These are phyloP conservation scores for Plectus sambesii DNA, from an alignment of 1,140 invertebrate species.

Conservation along the genomic window DNA sequence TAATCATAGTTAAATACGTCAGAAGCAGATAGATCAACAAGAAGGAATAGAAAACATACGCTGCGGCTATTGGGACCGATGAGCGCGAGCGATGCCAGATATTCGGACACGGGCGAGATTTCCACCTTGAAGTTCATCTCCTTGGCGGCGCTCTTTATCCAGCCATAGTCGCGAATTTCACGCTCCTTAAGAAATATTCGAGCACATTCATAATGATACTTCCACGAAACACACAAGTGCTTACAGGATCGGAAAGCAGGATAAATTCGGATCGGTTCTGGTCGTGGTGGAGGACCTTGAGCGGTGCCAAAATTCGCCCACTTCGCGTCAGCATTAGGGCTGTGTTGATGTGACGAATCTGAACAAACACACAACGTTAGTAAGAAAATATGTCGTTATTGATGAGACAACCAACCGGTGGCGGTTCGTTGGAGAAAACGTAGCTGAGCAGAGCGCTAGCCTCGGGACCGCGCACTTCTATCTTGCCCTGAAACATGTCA, in stretches of 20 bases:
- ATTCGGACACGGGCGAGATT: conserved; percentile 24
- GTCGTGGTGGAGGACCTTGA: conserved; percentile 28
- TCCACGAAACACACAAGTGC: too few species aligned
- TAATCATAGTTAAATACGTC: too few species aligned
- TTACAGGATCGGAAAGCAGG: conserved; percentile 23
- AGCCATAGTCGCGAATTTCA: background rate
- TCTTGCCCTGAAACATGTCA: too few species aligned
- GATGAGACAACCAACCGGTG: conserved; percentile 2
- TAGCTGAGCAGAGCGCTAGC: conserved; percentile 22
- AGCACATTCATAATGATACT: too few species aligned
- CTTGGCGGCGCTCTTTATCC: conserved; percentile 10
- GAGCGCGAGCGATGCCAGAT: conserved; percentile 25
- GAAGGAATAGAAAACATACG: conserved; percentile 13
- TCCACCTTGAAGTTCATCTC: conserved; percentile 20
- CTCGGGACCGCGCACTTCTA: conserved; percentile 29
- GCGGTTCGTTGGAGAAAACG: conserved; percentile 15
- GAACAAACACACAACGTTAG: conserved; percentile 3
- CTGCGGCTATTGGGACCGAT: conserved; percentile 26
- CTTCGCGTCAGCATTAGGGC: conserved; percentile 24
- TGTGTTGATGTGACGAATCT: conserved; percentile 18
- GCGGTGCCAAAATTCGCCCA: conserved; percentile 21
- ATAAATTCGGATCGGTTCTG: conserved; percentile 18
- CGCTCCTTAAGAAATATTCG: background rate
- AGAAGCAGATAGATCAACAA: too few species aligned
- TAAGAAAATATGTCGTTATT: conserved; percentile 10